Conservation (phyloP, 2,797 vertebrate species). For the Odontamblyopus lacepedii region DNA sequence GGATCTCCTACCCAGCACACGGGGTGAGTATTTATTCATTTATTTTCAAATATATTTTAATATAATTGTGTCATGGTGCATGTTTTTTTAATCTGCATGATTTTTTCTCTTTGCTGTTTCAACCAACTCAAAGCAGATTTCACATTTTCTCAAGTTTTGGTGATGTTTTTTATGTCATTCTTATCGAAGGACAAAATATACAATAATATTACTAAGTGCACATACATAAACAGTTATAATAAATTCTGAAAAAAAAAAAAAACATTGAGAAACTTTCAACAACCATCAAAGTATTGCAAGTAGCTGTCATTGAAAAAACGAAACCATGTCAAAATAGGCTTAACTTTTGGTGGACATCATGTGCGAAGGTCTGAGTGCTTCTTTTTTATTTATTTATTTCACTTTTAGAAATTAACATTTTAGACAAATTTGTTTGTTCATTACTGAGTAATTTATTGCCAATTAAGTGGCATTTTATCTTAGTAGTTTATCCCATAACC, state of each 20-base stretch:
- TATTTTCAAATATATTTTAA: slow-evolving; percentile 16
- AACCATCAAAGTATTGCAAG: no score
- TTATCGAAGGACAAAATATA: no score
- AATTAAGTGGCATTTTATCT: no score
- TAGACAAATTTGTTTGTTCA: background rate
- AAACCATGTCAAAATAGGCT: background rate
- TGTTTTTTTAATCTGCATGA: slow-evolving; percentile 1
- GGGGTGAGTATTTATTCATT: slow-evolving; percentile 85
- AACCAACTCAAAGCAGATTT: background rate
- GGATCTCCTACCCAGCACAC: slow-evolving; percentile 96
- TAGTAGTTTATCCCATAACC: background rate
- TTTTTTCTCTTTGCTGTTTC: background rate
- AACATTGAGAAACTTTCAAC: no score
- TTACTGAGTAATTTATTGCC: background rate
- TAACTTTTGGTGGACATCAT: background rate
- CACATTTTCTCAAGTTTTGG: background rate
- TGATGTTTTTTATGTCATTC: background rate
- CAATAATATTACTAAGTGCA: no score
- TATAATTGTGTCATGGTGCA: background rate
- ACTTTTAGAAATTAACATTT: background rate
- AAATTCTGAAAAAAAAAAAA: no score
- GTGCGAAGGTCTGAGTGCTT: background rate
- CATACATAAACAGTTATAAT: no score
- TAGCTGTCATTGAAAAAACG: no score
- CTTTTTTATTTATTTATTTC: background rate